Percentiles rank a stretch among this genome's conserved stretches.
Conservation (phyloP, 2,888 invertebrate genomes). For the Rutpela maculata region DNA sequence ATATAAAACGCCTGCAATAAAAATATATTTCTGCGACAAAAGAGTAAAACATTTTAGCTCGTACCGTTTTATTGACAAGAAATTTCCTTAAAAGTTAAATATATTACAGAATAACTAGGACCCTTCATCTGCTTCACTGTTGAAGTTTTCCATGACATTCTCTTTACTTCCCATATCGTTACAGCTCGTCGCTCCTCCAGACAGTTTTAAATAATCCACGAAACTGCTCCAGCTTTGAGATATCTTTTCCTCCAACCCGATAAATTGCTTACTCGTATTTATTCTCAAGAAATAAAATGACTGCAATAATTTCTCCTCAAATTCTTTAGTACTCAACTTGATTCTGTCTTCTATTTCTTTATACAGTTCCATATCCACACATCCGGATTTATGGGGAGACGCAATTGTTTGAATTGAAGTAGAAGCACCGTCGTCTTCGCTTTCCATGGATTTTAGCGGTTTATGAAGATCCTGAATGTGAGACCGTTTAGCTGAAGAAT, state of each 20-base stretch:
- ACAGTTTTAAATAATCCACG: constrained; percentile 57
- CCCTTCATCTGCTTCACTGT: not conserved
- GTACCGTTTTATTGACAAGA: not conserved
- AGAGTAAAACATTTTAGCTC: no score
- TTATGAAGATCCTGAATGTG: not conserved
- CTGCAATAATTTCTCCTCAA: constrained; percentile 58
- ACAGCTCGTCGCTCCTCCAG: constrained; percentile 47
- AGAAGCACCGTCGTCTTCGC: constrained; percentile 9
- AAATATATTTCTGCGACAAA: no score
- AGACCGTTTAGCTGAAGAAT: constrained; percentile 35
- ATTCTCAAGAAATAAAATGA: constrained; percentile 60
- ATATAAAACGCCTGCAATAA: no score
- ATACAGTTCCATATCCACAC: constrained; percentile 50
- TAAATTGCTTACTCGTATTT: constrained; percentile 61
- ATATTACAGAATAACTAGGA: not conserved
- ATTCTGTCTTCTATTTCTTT: constrained; percentile 53
- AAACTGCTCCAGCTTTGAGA: constrained; percentile 60
- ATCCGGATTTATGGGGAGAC: constrained; percentile 15
- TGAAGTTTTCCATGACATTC: no score
- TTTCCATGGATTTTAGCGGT: not conserved
- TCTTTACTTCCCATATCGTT: no score
- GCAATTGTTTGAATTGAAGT: constrained; percentile 5
- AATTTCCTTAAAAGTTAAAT: constrained; percentile 2
- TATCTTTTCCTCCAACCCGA: constrained; percentile 60
- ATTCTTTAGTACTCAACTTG: constrained; percentile 46